phyloP scores from a whole-genome alignment of 1,140 invertebrate species.

The Anoplolepis gracilipes region DNA sequence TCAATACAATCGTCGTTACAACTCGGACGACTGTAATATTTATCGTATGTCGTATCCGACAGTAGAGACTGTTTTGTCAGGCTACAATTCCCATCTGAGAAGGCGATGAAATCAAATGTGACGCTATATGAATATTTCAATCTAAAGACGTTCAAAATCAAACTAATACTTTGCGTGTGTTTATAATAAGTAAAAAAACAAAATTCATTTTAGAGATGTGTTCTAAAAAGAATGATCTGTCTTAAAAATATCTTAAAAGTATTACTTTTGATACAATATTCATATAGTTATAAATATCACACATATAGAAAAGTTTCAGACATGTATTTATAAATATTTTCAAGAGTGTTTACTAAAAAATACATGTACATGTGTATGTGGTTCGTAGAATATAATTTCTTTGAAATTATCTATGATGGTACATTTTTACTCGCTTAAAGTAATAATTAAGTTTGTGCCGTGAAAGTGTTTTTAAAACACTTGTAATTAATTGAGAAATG shows the following conservation, averaged over 20 bases:
- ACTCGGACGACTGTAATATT: constrained; percentile 72
- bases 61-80: background rate
- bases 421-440: background rate
- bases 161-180: too few species aligned
- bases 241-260: too few species aligned
- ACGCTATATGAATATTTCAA: background rate
- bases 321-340: background rate
- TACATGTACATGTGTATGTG: too few species aligned
- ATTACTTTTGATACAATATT: too few species aligned
- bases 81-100: constrained; percentile 5
- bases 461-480: too few species aligned
- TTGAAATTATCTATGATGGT: background rate
- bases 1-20: constrained; percentile 69
- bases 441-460: background rate
- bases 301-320: too few species aligned
- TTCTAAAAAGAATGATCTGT: too few species aligned
- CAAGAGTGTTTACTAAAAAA: constrained; percentile 19
- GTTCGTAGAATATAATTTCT: background rate
- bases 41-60: constrained; percentile 46
- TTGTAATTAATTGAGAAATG: background rate
- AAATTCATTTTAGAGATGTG: too few species aligned
- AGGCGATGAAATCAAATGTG: background rate
- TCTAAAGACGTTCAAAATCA: too few species aligned
- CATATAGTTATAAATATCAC: too few species aligned
- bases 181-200: too few species aligned